Evolutionary conservation across 2,797 vertebrate species (phyloP).

Genomic region (Anguilla anguilla): DNA sequence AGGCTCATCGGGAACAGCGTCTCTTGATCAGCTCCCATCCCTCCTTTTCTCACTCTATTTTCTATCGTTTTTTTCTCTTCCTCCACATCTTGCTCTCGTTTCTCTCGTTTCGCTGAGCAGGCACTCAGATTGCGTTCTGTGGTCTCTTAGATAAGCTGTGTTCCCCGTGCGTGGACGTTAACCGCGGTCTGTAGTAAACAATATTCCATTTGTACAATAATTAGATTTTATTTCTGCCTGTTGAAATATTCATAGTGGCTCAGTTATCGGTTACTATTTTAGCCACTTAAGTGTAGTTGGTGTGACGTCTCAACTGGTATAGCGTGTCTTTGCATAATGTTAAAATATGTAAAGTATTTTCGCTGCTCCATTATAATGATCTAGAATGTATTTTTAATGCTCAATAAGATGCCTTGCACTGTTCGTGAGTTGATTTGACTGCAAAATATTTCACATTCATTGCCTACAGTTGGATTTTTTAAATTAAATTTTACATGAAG

Average conservation of each 20-base stretch:
- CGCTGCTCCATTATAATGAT: background rate
- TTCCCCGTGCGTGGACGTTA: background rate
- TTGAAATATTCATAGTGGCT: background rate
- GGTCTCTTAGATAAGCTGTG: background rate
- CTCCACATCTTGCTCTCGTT: background rate
- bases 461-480: background rate
- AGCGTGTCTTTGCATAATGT: background rate
- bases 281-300: background rate
- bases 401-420: background rate
- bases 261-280: background rate
- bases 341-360: constrained; percentile 19
- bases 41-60: background rate
- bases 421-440: background rate
- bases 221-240: background rate
- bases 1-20: background rate
- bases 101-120: background rate
- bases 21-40: background rate
- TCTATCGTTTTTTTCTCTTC: background rate
- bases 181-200: background rate
- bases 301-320: background rate
- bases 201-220: background rate
- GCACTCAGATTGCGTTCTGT: background rate
- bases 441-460: background rate
- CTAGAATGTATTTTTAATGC: background rate
- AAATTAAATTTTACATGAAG: background rate